phyloP scores from a whole-genome alignment of 2,113 vertebrate genomes.

The Seriola dumerili region DNA sequence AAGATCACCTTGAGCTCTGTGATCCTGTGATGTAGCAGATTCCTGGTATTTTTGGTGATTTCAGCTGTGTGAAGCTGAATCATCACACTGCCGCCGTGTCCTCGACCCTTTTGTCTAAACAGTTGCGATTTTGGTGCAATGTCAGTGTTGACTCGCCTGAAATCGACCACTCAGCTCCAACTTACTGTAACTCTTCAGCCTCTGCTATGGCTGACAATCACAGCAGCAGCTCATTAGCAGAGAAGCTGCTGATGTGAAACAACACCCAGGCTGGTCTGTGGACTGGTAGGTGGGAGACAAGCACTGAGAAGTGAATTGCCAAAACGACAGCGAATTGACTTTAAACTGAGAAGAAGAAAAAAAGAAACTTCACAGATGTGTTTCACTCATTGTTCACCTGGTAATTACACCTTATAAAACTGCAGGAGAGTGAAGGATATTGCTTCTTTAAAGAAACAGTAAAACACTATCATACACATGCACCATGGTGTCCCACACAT shows the following conservation, averaged over 20 bases:
- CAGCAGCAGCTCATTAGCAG: constrained; percentile 77
- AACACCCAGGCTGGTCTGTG: constrained; percentile 58
- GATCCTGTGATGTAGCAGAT: too few relatives aligned
- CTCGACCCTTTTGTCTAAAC: constrained; percentile 15
- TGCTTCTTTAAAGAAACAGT: constrained; percentile 32
- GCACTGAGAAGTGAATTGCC: constrained; percentile 50
- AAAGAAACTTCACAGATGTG: constrained; percentile 2
- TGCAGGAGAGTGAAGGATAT: constrained; percentile 30
- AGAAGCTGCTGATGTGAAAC: constrained; percentile 69
- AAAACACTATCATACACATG: constrained; percentile 14
- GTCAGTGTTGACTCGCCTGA: constrained; percentile 39
- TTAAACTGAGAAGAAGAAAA: background rate
- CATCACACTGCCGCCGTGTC: constrained; percentile 8
- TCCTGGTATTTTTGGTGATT: constrained; percentile 16
- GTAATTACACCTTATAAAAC: constrained; percentile 30
- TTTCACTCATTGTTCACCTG: constrained; percentile 27
- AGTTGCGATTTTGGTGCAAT: constrained; percentile 31
- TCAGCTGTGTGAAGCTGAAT: constrained; percentile 43
- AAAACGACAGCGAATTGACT: constrained; percentile 52
- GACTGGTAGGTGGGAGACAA: constrained; percentile 50
- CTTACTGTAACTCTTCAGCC: constrained; percentile 42
- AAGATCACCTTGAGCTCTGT: background rate
- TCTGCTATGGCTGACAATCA: constrained; percentile 60
- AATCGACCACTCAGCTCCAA: constrained; percentile 67
- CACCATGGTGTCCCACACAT: background rate